Evolutionary conservation across 2,888 invertebrate genomes (phyloP), one percentile per base, ranked within the genome.

Genomic region (Branchipolynoe longqiensis): DNA sequence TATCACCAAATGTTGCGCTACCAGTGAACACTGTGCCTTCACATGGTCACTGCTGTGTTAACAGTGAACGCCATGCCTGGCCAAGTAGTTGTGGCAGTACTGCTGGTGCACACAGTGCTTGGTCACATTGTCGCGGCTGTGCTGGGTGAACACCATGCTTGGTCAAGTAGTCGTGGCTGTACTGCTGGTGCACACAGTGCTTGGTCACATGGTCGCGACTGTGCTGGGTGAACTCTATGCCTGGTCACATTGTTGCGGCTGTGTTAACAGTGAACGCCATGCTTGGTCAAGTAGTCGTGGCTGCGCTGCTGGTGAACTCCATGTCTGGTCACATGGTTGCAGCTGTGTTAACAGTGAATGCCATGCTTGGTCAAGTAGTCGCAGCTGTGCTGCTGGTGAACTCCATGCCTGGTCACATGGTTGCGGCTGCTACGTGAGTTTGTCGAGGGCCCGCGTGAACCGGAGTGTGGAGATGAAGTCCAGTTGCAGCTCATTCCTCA

Each of bases 381-480:
- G n/a, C 18, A 59, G 59, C 12, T 8, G 12, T 8, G n/a, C 22
- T 8, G 6, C 28, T 25, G 8, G 3, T 31, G 31, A 31, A 64
- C 64, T 33, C 64, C n/a, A 64, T 25, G 33, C 33, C 33, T 31
- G 33, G 64, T 64, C 31, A 4, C 6, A 12, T 33, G 6, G 28
- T 6, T 33, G 8, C 31, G 28, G 8, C n/a, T 74, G 74, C 74
- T 74, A 85, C 28, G 74, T 74, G 12, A 85, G 56, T 56, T 59
- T 69, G 40, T 85, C 87, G 6, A 87, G 78, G 25, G 87, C 87
- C 14, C 56, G 73, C 8, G 87, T 87, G 36, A 87, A 86, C 40
- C 56, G 74, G 36, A 87, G 84, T 2, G 48, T 81, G n/a, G 85
- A 64, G 56, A 87, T 41, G 38, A 83, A 78, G 69, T 85, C 74